Base-by-base conservation (phyloP, 2,888 invertebrate genomes). In the Elysia crispata region DNA sequence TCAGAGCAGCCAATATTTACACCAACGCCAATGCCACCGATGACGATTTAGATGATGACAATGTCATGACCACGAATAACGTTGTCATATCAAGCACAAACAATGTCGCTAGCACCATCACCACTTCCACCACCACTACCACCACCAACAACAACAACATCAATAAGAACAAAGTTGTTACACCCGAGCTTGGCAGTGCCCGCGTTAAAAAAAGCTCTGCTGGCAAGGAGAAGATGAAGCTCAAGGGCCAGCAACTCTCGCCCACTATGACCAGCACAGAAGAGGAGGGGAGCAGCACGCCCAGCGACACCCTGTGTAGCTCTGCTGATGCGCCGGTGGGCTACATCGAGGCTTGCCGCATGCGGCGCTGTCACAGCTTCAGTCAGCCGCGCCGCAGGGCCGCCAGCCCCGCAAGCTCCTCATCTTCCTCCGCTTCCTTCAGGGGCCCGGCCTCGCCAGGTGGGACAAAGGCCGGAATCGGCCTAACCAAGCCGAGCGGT, bases 291-390 rank as follows among this genome's bases (percentile, higher is more conserved):
- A 77, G 72, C 30, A 73, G 76, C 0, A 78, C 78, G 25, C 64
- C 81, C 20, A 70, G 81, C 23, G 81, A 83, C 31, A 66, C 79
- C 30, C 79, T 81, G 33, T 83, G 81, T 60, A 79, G 81, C 50
- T 75, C 83, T 0, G 49, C 83, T 0, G 83, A 83, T 57, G 70
- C 79, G 20, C 83, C 83, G 18, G 62, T 83, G 62, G 83, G 81
- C 28, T 83, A 83, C 60, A 66, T 77, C 25, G 83, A 83, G 33
- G 83, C 83, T 1, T 83, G 83, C 23, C 60, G 79, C 18, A 84
- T 84, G 75, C 74, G 84, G 30, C 78, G 84, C 18, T 81, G 82
- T 60, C 82, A 83, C 25, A 84, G 84, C 33, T 84, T 84, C 74
- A 84, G 81, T 69, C 84, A 83, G 57, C 84, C 84, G 1, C 70